Percentiles rank a stretch among this genome's conserved stretches.
These are phyloP conservation scores for Campoplex nolae DNA, from an alignment of 2,888 invertebrate species.

Conservation along the genomic window DNA sequence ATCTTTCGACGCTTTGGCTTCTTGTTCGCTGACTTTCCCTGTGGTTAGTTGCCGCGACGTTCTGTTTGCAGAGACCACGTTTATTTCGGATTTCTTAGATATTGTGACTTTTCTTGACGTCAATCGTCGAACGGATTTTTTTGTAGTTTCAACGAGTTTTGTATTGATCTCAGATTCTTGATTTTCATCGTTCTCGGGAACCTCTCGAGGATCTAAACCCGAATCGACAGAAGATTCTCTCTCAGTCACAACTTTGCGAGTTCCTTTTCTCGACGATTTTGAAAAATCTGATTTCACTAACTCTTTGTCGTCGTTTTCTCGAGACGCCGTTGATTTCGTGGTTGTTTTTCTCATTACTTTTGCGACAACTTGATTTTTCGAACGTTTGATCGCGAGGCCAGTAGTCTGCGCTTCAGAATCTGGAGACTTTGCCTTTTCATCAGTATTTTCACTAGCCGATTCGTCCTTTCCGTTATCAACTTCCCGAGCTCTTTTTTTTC, in stretches of 20 bases:
- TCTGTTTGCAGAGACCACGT: neutral
- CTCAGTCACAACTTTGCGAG: neutral
- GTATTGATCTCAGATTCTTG: neutral
- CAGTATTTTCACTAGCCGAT: neutral
- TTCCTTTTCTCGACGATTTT: slow-evolving; percentile 4
- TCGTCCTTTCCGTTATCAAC: neutral
- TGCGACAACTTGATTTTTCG: neutral
- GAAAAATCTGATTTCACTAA: neutral
- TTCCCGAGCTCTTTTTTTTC: neutral
- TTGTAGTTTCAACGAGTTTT: neutral
- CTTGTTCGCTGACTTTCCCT: neutral
- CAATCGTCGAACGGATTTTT: slow-evolving; percentile 3
- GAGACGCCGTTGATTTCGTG: slow-evolving; percentile 5
- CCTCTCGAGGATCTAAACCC: neutral
- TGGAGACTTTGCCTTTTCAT: neutral
- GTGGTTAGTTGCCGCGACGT: neutral
- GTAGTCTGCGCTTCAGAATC: neutral
- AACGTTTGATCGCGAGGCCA: neutral
- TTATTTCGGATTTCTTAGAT: neutral
- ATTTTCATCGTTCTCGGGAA: neutral
- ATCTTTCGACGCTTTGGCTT: neutral
- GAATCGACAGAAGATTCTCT: slow-evolving; percentile 1
- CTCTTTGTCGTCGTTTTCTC: neutral
- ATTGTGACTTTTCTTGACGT: neutral
- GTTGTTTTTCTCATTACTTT: slow-evolving; percentile 15